These are phyloP conservation scores for Drosophila pandora DNA, from an alignment of 1,140 invertebrate species.

Conservation along the genomic window DNA sequence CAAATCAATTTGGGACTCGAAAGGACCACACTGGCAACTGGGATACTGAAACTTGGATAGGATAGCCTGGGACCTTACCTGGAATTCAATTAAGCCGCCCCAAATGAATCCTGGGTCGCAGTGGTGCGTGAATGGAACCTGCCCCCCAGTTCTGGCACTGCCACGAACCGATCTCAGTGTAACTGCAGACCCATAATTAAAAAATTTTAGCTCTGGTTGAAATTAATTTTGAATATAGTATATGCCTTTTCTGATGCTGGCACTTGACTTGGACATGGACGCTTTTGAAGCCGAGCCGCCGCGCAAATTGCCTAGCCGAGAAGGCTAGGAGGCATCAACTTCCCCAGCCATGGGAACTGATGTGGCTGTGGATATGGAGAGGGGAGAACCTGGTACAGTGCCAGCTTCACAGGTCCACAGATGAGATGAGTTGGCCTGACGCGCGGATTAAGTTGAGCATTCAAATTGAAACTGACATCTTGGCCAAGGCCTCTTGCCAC, in stretches of 20 bases:
- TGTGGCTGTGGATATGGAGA: not conserved
- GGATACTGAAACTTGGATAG: not conserved
- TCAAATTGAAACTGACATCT: constrained; percentile 80
- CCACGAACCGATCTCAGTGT: constrained; percentile 19
- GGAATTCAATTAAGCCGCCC: constrained; percentile 74
- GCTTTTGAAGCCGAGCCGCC: constrained; percentile 74
- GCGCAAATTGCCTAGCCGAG: constrained; percentile 71
- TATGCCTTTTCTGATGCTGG: constrained; percentile 9
- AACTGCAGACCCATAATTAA: constrained; percentile 78
- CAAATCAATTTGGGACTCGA: constrained; percentile 71
- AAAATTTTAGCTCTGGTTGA: constrained; percentile 76
- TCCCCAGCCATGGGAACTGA: constrained; percentile 37
- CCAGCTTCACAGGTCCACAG: constrained; percentile 28
- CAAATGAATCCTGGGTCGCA: constrained; percentile 46
- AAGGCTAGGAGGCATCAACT: constrained; percentile 38
- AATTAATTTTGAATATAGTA: constrained; percentile 78
- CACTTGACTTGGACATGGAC: constrained; percentile 68
- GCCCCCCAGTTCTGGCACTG: constrained; percentile 31
- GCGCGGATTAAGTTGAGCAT: constrained; percentile 81
- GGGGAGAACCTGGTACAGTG: not conserved
- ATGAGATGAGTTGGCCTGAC: constrained; percentile 60
- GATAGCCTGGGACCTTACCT: constrained; percentile 25
- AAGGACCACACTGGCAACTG: constrained; percentile 55
- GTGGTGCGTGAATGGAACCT: constrained; percentile 52
- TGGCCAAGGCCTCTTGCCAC: constrained; percentile 26